Evolutionary conservation across 2,888 invertebrate genomes (phyloP).

Genomic region (Cinara cedri): DNA sequence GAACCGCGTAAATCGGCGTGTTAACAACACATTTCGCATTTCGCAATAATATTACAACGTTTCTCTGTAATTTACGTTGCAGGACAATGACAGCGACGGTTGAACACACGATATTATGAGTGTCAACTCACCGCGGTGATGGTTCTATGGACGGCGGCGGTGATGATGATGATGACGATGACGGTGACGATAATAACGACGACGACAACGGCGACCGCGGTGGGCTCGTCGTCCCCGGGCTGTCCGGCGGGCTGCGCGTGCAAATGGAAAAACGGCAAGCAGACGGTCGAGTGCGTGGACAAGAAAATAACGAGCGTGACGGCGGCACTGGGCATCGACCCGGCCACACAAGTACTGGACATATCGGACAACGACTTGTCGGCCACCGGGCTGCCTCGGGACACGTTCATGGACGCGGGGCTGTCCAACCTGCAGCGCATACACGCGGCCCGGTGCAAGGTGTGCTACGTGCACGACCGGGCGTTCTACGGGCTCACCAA

Average conservation of each 20-base stretch:
- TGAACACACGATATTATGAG: conserved; percentile 12
- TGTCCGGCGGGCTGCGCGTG: conserved; percentile 83
- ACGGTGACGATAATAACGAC: background rate
- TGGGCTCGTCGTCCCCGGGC: conserved; percentile 61
- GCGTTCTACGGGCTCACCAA: conserved; percentile 85
- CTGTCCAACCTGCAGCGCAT: conserved; percentile 87
- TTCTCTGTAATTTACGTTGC: background rate
- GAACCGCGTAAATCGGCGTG: no score
- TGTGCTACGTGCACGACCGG: conserved; percentile 78
- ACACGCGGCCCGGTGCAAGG: conserved; percentile 78
- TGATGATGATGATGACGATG: conserved; percentile 19
- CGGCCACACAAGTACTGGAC: conserved; percentile 86
- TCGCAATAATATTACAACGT: no score
- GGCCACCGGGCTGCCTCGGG: conserved; percentile 73
- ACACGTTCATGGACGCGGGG: conserved; percentile 79
- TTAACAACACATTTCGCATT: no score
- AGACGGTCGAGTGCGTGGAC: conserved; percentile 85
- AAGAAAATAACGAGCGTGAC: conserved; percentile 71
- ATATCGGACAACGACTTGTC: conserved; percentile 79
- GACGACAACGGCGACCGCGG: background rate
- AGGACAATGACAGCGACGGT: background rate
- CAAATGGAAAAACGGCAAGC: conserved; percentile 92
- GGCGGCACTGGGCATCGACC: conserved; percentile 80
- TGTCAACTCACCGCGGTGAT: conserved; percentile 15
- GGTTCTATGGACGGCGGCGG: conserved; percentile 38